Conservation (phyloP, 2,888 invertebrate genomes). For the Tiliacea aurago region DNA sequence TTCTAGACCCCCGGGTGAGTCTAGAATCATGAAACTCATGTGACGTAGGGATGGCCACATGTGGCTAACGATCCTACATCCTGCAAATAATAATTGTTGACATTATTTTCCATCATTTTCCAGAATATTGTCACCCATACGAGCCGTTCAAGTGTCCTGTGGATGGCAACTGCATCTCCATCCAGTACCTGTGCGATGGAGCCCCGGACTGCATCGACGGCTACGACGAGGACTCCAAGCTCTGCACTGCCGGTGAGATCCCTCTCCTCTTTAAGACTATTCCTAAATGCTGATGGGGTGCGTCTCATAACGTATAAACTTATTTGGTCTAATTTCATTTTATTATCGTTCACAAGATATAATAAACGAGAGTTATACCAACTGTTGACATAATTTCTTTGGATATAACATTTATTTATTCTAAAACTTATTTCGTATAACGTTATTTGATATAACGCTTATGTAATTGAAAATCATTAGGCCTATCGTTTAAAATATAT, state of each 20-base stretch:
- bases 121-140: conserved; percentile 96
- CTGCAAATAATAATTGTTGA: background rate
- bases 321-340: no score
- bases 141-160: conserved; percentile 99
- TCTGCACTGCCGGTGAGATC: conserved; percentile 97
- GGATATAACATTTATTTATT: no score
- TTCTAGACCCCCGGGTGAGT: background rate
- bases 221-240: conserved; percentile 98
- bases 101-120: conserved; percentile 49
- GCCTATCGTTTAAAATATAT: no score
- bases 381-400: no score
- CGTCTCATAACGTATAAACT: no score
- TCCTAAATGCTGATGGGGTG: background rate
- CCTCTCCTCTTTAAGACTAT: no score
- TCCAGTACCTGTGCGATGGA: conserved; percentile 98
- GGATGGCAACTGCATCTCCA: conserved; percentile 98
- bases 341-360: no score
- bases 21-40: no score
- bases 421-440: no score
- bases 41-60: background rate
- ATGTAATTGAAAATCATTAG: no score
- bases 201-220: conserved; percentile 97
- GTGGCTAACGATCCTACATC: background rate
- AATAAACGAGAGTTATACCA: no score
- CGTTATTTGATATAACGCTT: no score